Evolutionary conservation across 2,797 vertebrate species (phyloP).

Genomic region (Anguilla pacifica): DNA sequence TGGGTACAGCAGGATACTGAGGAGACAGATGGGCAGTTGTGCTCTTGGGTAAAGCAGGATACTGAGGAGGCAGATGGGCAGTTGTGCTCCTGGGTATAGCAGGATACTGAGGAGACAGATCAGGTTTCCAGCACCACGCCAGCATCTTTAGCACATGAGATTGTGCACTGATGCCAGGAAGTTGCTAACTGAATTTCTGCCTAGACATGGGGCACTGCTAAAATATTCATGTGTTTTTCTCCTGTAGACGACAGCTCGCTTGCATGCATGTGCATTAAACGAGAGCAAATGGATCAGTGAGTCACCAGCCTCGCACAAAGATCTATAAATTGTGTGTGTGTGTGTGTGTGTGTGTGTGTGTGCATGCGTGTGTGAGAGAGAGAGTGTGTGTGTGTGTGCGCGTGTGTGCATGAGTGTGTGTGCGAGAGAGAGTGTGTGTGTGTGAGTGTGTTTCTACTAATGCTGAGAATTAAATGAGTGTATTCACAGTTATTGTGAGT

Average conservation of each 20-base stretch:
- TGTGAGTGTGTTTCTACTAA: neutral
- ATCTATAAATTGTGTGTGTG: neutral
- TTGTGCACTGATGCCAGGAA: no score
- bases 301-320: neutral
- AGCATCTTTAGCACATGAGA: no score
- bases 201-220: neutral
- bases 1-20: no score
- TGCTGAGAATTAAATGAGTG: no score
- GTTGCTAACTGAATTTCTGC: neutral
- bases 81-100: no score
- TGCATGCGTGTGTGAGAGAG: neutral
- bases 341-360: conserved; percentile 11
- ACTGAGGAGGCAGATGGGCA: no score
- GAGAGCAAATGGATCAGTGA: neutral
- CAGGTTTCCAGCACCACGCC: no score
- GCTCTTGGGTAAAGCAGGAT: no score
- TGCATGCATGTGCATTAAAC: neutral
- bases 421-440: neutral
- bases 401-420: neutral
- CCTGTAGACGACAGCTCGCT: neutral
- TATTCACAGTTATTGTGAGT: no score
- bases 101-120: neutral
- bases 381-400: neutral
- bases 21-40: no score
- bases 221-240: neutral